A percentile compares a stretch with the other conserved stretches of the same genome.
Evolutionary conservation across 2,888 invertebrate species (phyloP).

Genomic region (Drosophila picticornis): DNA sequence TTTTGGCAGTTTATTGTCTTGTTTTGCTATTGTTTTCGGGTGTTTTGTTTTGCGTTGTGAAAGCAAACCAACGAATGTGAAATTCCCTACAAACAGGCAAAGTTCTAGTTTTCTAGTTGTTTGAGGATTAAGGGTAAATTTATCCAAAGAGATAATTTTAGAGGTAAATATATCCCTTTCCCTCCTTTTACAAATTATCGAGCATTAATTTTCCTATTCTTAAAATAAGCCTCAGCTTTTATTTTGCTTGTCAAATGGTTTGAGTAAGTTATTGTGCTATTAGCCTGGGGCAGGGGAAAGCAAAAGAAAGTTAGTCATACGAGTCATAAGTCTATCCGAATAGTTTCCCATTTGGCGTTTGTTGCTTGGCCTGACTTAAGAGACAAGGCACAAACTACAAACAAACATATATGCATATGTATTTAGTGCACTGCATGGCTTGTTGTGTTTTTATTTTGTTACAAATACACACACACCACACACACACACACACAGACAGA

Average conservation of each 20-base stretch:
- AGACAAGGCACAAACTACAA: not conserved
- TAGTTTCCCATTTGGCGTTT: slow-evolving; percentile 29
- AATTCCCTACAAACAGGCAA: slow-evolving; percentile 11
- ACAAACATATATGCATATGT: slow-evolving; percentile 11
- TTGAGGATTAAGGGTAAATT: not conserved
- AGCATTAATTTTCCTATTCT: not conserved
- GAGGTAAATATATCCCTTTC: not conserved
- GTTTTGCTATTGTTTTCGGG: slow-evolving; percentile 62
- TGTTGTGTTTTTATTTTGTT: slow-evolving; percentile 30
- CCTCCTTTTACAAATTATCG: not conserved
- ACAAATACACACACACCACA: not conserved
- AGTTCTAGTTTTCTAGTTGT: not conserved
- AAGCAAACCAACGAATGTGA: slow-evolving; percentile 10
- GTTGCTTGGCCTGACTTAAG: slow-evolving; percentile 1
- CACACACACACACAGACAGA: not conserved
- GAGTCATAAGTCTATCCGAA: slow-evolving; percentile 35
- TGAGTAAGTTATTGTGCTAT: slow-evolving; percentile 22
- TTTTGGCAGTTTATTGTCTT: slow-evolving; percentile 75
- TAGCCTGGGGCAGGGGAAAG: slow-evolving; percentile 3
- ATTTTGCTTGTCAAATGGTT: slow-evolving; percentile 4
- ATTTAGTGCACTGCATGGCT: slow-evolving; percentile 27
- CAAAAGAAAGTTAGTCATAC: slow-evolving; percentile 19
- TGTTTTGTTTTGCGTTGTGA: slow-evolving; percentile 28
- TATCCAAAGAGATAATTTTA: not conserved
- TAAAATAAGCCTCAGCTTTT: not conserved